These are phyloP conservation scores for Acrobasis repandana DNA, from an alignment of 2,888 invertebrate genomes.

Conservation along the genomic window DNA sequence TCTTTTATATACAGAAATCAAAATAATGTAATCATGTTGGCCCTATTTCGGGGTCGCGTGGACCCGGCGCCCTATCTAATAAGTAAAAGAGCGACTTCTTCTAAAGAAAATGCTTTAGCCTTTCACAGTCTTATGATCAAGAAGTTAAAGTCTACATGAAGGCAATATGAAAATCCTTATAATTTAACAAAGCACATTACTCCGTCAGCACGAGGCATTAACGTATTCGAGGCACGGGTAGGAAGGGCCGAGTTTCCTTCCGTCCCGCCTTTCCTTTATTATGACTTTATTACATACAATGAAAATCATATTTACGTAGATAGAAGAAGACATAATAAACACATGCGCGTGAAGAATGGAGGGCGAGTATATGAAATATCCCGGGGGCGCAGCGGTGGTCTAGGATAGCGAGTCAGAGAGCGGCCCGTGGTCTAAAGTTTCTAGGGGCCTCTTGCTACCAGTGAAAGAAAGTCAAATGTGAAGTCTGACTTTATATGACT, in stretches of 20 bases:
- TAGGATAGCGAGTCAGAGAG: background rate
- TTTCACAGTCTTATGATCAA: background rate
- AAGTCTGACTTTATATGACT: too few species aligned
- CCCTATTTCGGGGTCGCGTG: too few species aligned
- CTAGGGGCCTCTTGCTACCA: background rate
- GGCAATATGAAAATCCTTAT: slow-evolving; percentile 10
- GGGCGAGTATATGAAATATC: slow-evolving; percentile 50
- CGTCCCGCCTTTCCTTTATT: slow-evolving; percentile 65
- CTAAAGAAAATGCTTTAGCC: background rate
- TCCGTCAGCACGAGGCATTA: slow-evolving; percentile 29
- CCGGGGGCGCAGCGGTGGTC: slow-evolving; percentile 24
- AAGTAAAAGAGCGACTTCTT: background rate
- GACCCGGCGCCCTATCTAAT: too few species aligned
- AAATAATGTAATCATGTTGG: too few species aligned
- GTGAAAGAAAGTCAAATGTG: too few species aligned
- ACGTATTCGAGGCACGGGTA: slow-evolving; percentile 49
- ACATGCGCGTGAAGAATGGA: slow-evolving; percentile 62
- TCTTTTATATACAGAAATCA: too few species aligned
- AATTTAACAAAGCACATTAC: slow-evolving; percentile 27
- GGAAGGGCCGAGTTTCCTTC: slow-evolving; percentile 70
- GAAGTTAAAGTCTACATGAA: background rate
- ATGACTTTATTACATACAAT: slow-evolving; percentile 73
- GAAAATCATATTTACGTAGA: slow-evolving; percentile 72
- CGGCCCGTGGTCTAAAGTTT: background rate
- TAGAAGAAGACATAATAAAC: slow-evolving; percentile 70